Conservation (phyloP, 2,113 vertebrate species). For the Elephas maximus region DNA sequence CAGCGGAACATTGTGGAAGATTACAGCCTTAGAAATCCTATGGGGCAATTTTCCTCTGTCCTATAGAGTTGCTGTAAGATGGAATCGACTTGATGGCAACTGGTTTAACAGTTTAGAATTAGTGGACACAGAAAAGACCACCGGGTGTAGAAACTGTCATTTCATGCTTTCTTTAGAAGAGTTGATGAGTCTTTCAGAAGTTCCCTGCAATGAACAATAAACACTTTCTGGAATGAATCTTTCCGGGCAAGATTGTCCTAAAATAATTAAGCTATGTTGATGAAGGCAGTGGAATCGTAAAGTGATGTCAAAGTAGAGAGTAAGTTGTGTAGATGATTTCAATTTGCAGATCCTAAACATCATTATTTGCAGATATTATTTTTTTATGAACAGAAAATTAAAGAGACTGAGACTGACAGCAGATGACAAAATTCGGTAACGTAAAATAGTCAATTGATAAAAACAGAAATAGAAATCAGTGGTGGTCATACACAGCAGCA, state of each 20-base stretch:
- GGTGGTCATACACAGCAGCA: not conserved
- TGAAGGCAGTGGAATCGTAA: not conserved
- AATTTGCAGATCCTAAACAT: not conserved
- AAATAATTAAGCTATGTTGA: not conserved
- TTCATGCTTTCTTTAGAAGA: not conserved
- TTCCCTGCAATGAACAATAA: not conserved
- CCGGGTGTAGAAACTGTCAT: not conserved
- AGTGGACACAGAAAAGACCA: not conserved
- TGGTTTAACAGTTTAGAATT: not conserved
- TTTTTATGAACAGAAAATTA: not conserved
- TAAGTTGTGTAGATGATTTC: not conserved
- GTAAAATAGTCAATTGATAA: not conserved
- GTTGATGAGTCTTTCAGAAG: not conserved
- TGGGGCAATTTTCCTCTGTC: too few relatives aligned
- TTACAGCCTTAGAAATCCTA: too few relatives aligned
- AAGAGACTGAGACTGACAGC: not conserved
- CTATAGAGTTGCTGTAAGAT: too few relatives aligned
- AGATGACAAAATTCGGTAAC: not conserved
- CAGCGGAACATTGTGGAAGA: too few relatives aligned
- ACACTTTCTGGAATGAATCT: not conserved
- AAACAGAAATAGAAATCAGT: not conserved
- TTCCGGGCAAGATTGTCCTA: not conserved
- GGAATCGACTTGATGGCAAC: too few relatives aligned
- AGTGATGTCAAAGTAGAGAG: not conserved
- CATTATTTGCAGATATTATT: not conserved